Percentiles rank a stretch among this genome's conserved stretches.
phyloP scores from a whole-genome alignment of 2,797 vertebrate species.

The Sorex maritimensis region DNA sequence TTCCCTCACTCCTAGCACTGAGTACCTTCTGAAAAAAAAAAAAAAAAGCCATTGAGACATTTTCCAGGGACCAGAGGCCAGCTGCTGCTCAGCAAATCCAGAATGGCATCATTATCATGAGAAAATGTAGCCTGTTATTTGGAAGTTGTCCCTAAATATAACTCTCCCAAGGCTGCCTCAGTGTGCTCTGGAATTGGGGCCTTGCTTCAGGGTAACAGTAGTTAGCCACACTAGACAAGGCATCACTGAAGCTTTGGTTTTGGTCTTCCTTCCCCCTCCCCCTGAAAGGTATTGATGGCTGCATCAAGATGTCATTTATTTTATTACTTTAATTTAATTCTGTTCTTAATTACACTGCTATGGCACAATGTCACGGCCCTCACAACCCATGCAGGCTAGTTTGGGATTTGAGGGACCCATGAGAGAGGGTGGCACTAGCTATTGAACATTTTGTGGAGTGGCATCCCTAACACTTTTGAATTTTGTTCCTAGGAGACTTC shows the following conservation, averaged over 20 bases:
- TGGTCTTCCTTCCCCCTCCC: neutral
- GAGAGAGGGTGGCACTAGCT: neutral
- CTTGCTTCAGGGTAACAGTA: neutral
- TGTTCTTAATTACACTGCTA: neutral
- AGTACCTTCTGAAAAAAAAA: slow-evolving; percentile 49
- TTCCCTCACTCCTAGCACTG: neutral
- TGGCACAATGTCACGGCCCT: neutral
- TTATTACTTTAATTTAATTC: slow-evolving; percentile 27
- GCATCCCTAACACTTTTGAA: neutral
- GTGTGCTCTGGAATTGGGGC: neutral
- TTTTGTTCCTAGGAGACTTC: slow-evolving; percentile 40
- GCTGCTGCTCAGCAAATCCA: slow-evolving; percentile 35
- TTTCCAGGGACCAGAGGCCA: slow-evolving; percentile 45
- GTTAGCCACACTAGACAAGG: neutral
- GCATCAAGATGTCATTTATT: slow-evolving; percentile 10
- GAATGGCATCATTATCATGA: slow-evolving; percentile 55
- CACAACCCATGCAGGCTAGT: neutral
- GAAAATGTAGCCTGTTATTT: slow-evolving; percentile 24
- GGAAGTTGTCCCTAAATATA: slow-evolving; percentile 59
- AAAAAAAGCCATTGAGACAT: slow-evolving; percentile 23
- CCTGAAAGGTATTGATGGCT: neutral
- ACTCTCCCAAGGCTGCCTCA: neutral
- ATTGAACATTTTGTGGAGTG: neutral
- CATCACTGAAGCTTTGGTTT: neutral
- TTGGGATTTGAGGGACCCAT: neutral